Conservation (phyloP, 2,113 vertebrate genomes). For the Syngnathus floridae region DNA sequence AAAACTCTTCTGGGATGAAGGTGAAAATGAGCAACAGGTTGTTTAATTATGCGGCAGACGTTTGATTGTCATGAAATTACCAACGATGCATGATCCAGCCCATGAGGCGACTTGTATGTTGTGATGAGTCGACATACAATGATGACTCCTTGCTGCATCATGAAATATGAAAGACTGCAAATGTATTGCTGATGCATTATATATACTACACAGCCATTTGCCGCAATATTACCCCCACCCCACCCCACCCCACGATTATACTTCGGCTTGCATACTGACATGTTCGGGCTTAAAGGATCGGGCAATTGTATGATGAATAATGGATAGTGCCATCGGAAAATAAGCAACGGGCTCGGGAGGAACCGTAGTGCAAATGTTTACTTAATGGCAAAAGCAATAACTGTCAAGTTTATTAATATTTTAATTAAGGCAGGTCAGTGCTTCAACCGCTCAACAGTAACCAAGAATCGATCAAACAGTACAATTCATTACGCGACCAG, state of each 20-base stretch:
- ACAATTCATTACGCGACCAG: background rate
- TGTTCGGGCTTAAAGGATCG: slow-evolving; percentile 10
- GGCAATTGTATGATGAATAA: slow-evolving; percentile 42
- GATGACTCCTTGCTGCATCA: slow-evolving; percentile 22
- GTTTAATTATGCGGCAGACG: background rate
- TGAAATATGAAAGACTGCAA: slow-evolving; percentile 12
- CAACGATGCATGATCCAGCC: background rate
- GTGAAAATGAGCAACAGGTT: background rate
- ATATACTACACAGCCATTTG: slow-evolving; percentile 46
- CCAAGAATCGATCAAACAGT: background rate
- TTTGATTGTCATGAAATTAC: background rate
- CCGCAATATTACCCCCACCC: slow-evolving; percentile 8
- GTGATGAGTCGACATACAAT: background rate
- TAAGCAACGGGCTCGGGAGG: slow-evolving; percentile 8
- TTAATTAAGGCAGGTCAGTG: background rate
- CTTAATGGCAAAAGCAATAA: slow-evolving; percentile 14
- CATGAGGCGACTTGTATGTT: background rate
- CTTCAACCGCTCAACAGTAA: background rate
- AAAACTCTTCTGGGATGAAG: background rate
- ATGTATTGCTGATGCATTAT: slow-evolving; percentile 49
- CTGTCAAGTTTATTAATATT: background rate
- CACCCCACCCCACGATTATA: slow-evolving; percentile 24
- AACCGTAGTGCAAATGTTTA: background rate
- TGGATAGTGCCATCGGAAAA: slow-evolving; percentile 32
- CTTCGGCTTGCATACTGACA: slow-evolving; percentile 1